These are phyloP conservation scores for Chamaetylas fuelleborni DNA, from an alignment of 2,113 vertebrate species.

Conservation along the genomic window DNA sequence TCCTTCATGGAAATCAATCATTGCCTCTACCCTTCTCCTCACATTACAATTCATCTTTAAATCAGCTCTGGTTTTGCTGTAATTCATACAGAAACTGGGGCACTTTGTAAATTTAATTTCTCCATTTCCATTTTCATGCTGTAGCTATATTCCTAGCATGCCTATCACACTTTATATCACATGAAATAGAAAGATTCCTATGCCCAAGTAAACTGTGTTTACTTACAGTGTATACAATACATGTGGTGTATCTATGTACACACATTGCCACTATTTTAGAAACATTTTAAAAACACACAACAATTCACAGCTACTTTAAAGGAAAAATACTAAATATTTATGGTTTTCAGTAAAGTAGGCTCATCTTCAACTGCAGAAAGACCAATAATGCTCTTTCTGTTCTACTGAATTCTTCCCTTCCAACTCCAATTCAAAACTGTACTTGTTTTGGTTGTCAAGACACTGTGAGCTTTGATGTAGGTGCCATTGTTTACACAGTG, in stretches of 20 bases:
- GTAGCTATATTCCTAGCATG: background rate
- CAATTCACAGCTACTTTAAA: background rate
- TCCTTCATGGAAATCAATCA: background rate
- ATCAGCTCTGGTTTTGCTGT: background rate
- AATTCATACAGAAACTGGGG: background rate
- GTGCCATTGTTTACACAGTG: background rate
- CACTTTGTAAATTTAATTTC: background rate
- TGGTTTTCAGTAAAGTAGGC: background rate
- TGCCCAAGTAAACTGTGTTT: background rate
- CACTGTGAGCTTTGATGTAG: background rate
- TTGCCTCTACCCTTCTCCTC: accelerated
- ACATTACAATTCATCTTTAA: background rate
- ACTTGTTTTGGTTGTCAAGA: background rate
- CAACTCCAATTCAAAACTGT: background rate
- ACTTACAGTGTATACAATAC: background rate
- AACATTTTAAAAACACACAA: background rate
- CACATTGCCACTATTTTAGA: background rate
- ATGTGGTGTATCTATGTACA: background rate
- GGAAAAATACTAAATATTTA: background rate
- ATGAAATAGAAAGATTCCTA: background rate
- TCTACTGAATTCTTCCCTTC: background rate
- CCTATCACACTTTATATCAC: background rate
- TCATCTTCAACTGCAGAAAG: background rate
- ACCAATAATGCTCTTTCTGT: background rate
- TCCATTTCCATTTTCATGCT: background rate